Evolutionary conservation across 2,113 vertebrate genomes (phyloP).

Genomic region (Callionymus lyra): DNA sequence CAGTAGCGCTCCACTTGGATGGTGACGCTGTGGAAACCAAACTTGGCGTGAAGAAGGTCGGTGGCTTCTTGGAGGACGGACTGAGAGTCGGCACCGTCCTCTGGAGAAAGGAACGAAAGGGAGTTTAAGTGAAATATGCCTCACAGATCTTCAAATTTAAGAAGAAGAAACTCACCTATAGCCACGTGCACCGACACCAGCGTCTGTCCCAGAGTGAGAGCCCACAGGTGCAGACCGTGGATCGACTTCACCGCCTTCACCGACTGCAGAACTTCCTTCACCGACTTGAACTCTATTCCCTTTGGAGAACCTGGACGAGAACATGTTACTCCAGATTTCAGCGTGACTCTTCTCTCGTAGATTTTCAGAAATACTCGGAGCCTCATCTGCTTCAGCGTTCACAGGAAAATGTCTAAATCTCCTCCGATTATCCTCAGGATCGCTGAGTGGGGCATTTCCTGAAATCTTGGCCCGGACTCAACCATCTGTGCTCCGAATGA

Average conservation of each 20-base stretch:
- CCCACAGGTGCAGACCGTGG: constrained; percentile 88
- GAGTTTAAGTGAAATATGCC: background rate
- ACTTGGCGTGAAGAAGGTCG: constrained; percentile 72
- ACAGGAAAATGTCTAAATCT: constrained; percentile 1
- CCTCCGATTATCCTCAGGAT: background rate
- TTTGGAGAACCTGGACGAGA: constrained; percentile 72
- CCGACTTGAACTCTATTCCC: constrained; percentile 70
- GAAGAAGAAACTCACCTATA: constrained; percentile 39
- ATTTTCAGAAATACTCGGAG: too few species aligned
- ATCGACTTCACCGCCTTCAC: constrained; percentile 74
- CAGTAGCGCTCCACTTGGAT: constrained; percentile 84
- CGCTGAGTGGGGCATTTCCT: background rate
- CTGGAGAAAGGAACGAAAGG: constrained; percentile 47
- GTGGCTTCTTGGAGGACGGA: constrained; percentile 78
- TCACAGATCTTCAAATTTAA: too few species aligned
- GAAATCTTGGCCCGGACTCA: constrained; percentile 3
- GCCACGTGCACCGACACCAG: constrained; percentile 80
- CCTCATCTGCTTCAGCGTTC: background rate
- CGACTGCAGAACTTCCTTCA: constrained; percentile 80
- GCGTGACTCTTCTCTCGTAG: background rate
- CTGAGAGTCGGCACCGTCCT: constrained; percentile 68
- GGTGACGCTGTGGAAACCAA: constrained; percentile 80
- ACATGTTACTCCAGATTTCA: background rate
- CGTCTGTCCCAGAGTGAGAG: constrained; percentile 75
- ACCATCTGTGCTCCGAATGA: constrained; percentile 16